Conservation (phyloP, 2,888 invertebrate species). For the Halocaridina rubra region DNA sequence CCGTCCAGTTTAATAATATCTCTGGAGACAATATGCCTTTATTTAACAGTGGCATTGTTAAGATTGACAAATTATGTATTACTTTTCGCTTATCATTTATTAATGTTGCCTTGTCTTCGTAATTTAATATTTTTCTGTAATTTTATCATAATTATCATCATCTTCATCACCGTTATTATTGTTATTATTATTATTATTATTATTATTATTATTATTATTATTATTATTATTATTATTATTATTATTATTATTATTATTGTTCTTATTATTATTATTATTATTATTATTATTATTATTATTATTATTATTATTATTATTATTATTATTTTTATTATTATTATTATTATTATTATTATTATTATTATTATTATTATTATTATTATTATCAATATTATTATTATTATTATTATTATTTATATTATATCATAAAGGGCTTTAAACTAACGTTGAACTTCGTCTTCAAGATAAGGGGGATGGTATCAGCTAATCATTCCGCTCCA, state of each 20-base stretch:
- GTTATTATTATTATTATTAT: neutral
- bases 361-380: neutral
- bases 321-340: neutral
- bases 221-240: neutral
- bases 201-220: neutral
- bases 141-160: neutral
- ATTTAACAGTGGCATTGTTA: too few relatives aligned
- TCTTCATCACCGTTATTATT: neutral
- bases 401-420: neutral
- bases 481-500: too few relatives aligned
- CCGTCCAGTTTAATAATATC: too few relatives aligned
- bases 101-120: too few relatives aligned
- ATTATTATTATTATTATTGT: neutral
- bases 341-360: neutral
- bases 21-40: too few relatives aligned
- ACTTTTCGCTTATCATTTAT: too few relatives aligned
- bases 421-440: too few relatives aligned
- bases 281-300: neutral
- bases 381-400: neutral
- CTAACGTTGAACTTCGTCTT: too few relatives aligned
- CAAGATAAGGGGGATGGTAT: too few relatives aligned
- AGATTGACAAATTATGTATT: too few relatives aligned
- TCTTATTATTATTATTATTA: neutral
- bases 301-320: neutral
- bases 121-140: neutral